Evolutionary conservation across 2,888 invertebrate genomes (phyloP).

Genomic region (Ceraclea dissimilis): DNA sequence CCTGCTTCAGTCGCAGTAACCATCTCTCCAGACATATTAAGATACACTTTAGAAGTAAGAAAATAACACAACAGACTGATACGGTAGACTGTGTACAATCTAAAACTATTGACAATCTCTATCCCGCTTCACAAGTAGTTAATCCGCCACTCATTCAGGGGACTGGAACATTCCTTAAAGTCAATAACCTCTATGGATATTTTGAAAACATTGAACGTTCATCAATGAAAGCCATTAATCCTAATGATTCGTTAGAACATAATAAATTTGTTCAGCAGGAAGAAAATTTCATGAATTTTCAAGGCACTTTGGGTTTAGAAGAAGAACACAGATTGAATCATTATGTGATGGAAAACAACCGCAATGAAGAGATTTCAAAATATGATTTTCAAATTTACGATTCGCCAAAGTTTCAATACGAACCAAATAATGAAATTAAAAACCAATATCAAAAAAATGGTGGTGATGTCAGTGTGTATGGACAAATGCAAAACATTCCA

Average conservation of each 20-base stretch:
- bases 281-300: constrained; percentile 3
- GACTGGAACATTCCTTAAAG: neutral
- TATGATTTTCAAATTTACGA: neutral
- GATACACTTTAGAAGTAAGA: constrained; percentile 22
- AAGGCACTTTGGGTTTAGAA: neutral
- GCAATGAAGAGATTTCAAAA: neutral
- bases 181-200: neutral
- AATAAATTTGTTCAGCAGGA: neutral
- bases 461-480: neutral
- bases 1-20: constrained; percentile 23
- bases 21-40: constrained; percentile 24
- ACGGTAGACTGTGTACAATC: constrained; percentile 3
- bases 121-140: neutral
- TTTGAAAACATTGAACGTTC: neutral
- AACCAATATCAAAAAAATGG: constrained; percentile 1
- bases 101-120: neutral
- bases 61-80: neutral
- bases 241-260: neutral
- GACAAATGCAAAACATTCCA: constrained; percentile 1
- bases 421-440: neutral
- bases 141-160: neutral
- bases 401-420: neutral
- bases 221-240: neutral
- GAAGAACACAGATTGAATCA: constrained; percentile 9
- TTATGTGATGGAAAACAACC: neutral